Conservation (phyloP, 2,113 vertebrate genomes). For the Boulengeromyrus knoepffleri region DNA sequence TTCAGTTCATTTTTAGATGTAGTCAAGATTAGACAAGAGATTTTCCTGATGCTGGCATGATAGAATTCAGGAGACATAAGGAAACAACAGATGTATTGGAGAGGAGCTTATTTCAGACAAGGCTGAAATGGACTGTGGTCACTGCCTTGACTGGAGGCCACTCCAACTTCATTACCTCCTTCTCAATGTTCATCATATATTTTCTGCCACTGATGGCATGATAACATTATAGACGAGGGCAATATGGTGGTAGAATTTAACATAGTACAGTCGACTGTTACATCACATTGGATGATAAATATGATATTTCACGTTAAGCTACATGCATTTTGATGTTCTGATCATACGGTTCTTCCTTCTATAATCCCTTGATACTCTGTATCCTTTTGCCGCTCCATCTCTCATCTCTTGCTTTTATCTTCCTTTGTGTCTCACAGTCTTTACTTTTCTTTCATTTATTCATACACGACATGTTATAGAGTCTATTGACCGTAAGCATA, state of each 20-base stretch:
- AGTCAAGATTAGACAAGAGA: constrained; percentile 13
- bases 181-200: constrained; percentile 5
- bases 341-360: not conserved
- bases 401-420: not conserved
- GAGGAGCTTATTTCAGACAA: not conserved
- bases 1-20: not conserved
- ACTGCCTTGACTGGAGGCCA: not conserved
- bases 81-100: not conserved
- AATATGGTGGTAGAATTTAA: not conserved
- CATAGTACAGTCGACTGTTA: not conserved
- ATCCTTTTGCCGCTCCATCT: not conserved
- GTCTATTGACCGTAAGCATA: not conserved
- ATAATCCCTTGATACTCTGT: not conserved
- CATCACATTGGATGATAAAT: not conserved
- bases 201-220: not conserved
- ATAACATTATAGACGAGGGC: not conserved
- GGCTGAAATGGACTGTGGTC: not conserved
- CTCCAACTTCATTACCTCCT: constrained; percentile 13
- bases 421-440: not conserved
- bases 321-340: not conserved
- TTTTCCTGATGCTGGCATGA: constrained; percentile 12
- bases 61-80: not conserved
- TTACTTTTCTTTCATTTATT: not conserved
- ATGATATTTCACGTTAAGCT: not conserved
- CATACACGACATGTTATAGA: not conserved